phyloP scores from a whole-genome alignment of 2,113 vertebrate genomes.

The Morone saxatilis region DNA sequence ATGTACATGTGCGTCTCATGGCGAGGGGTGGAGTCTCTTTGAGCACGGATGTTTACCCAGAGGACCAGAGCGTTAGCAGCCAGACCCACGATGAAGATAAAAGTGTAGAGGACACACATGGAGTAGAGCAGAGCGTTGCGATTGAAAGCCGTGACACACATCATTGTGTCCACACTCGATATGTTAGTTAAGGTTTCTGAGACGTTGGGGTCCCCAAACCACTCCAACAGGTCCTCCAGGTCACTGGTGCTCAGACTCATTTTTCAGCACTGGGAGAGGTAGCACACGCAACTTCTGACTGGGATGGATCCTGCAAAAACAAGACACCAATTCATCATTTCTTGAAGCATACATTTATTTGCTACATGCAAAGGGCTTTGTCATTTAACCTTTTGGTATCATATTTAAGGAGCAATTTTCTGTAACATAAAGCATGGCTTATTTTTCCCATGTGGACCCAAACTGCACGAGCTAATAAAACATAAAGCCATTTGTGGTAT shows the following conservation, averaged over 20 bases:
- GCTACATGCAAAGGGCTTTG: slow-evolving; percentile 11
- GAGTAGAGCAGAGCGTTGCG: slow-evolving; percentile 88
- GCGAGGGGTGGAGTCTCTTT: slow-evolving; percentile 87
- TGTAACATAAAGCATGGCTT: slow-evolving; percentile 39
- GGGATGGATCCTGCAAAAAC: slow-evolving; percentile 61
- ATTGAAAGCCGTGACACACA: slow-evolving; percentile 85
- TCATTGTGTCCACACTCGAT: slow-evolving; percentile 82
- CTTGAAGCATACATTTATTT: slow-evolving; percentile 18
- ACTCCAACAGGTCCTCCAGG: slow-evolving; percentile 83
- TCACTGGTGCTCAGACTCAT: slow-evolving; percentile 80
- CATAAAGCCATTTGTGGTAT: slow-evolving; percentile 53
- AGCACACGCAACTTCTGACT: slow-evolving; percentile 51
- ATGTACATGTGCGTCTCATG: slow-evolving; percentile 96
- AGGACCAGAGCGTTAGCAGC: slow-evolving; percentile 93
- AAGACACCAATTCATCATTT: slow-evolving; percentile 50
- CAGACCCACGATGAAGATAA: slow-evolving; percentile 93
- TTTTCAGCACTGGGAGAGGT: slow-evolving; percentile 64
- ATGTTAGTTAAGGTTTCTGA: slow-evolving; percentile 84
- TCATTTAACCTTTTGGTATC: slow-evolving; percentile 2
- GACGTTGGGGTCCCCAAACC: slow-evolving; percentile 87
- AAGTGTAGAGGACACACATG: slow-evolving; percentile 91
- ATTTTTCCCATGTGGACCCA: slow-evolving; percentile 41
- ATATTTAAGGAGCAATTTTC: slow-evolving; percentile 47
- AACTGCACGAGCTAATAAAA: slow-evolving; percentile 62
- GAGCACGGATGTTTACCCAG: slow-evolving; percentile 93